Percentiles rank a stretch among this genome's conserved stretches.
Conservation (phyloP, 2,797 vertebrate species). For the Sylvia borin region DNA sequence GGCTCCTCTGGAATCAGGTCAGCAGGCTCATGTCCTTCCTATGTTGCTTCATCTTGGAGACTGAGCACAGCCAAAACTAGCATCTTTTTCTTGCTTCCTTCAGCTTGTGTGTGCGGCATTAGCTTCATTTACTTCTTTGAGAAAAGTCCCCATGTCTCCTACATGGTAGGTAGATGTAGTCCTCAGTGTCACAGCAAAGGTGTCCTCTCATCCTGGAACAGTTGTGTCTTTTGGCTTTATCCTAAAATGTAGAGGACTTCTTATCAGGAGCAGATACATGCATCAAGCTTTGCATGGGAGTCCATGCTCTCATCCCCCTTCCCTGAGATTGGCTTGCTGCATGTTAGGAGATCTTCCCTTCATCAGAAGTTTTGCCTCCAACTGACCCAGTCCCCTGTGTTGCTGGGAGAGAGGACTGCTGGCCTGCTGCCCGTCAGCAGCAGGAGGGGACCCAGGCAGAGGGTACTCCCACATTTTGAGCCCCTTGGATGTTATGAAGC, state of each 20-base stretch:
- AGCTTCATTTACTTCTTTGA: background rate
- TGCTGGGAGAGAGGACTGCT: background rate
- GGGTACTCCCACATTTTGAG: conserved; percentile 51
- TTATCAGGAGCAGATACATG: background rate
- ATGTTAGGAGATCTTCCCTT: background rate
- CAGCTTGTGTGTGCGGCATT: background rate
- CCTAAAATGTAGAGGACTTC: background rate
- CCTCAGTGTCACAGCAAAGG: background rate
- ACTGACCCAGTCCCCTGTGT: background rate
- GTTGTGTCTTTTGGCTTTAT: background rate
- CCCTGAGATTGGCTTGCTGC: background rate
- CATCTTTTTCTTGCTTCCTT: background rate
- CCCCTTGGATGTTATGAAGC: conserved; percentile 62
- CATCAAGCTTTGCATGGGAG: background rate
- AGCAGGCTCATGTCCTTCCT: background rate
- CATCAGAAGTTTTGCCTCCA: background rate
- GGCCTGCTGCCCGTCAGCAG: background rate
- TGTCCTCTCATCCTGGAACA: background rate
- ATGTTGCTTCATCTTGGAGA: background rate
- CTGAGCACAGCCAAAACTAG: background rate
- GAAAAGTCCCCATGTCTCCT: background rate
- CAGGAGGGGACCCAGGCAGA: conserved; percentile 63
- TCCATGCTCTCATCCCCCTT: background rate
- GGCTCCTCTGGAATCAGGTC: fast-evolving
- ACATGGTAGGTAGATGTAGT: background rate